Base-by-base conservation (phyloP, 2,113 vertebrate species). In the Neodontobutis hainanensis region DNA sequence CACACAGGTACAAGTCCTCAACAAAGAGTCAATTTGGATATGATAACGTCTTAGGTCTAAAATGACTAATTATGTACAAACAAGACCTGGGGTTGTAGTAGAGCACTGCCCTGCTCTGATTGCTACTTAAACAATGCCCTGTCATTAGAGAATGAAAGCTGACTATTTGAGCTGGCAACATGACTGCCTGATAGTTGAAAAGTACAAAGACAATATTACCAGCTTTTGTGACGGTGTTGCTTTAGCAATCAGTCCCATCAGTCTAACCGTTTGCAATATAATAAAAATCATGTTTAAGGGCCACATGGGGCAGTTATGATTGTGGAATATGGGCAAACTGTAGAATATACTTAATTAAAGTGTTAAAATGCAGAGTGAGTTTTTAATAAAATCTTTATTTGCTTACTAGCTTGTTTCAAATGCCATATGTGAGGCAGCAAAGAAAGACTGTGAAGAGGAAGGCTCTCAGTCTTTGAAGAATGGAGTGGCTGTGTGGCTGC, bases 401-500 rank as follows among this genome's bases (percentile, higher is more conserved):
- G 19, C 19, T 27, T 27, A 27, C 19, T 27, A 27, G 19, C 19
- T 27, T 6, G 12, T 36, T 55, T 32, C 0, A 16, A 34, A 1
- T 5, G 7, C 19, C 14, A 43, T 3, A 44, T 19, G 0, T 32
- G 44, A 46, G 11, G 11, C 48, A 11, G 32, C 11, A 63, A 16
- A 45, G 53, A 65, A 56, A 51, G 11, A 10, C 14, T n/a, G 73
- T 19, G 75, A 44, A 64, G 15, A 75, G 40, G 58, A 6, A 63
- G 55, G 49, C 48, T 44, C 65, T 72, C 61, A 52, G 53, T 76
- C 70, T 36, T 77, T 36, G 40, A 5, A 67, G 49, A 67, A 73
- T 19, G 52, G 15, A 47, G 42, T 19, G 69, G 42, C 67, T 69
- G 77, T 61, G 80, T 82, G 81, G 68, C 74, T 75, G 67, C 70